phyloP scores from a whole-genome alignment of 2,888 invertebrate species.

The Hydrotaea diabolus region DNA sequence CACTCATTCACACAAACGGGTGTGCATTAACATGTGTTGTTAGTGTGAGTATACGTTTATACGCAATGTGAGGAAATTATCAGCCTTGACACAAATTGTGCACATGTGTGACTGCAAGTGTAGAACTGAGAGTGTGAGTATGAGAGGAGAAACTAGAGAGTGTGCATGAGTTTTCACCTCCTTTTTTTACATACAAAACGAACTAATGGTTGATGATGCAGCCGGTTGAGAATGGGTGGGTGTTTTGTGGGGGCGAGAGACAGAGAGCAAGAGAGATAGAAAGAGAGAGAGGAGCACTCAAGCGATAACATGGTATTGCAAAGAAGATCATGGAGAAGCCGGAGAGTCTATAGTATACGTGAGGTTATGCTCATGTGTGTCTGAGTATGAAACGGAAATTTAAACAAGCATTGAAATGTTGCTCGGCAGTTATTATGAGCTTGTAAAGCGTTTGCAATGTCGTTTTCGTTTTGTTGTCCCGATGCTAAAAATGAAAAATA shows the following conservation, averaged over 20 bases:
- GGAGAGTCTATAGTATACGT: not conserved
- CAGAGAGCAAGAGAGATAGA: no score
- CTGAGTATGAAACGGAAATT: conserved; percentile 64
- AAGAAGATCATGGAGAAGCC: no score
- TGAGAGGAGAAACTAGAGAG: not conserved
- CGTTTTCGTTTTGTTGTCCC: conserved; percentile 54
- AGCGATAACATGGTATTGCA: no score
- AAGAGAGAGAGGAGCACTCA: no score
- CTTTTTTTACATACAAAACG: not conserved
- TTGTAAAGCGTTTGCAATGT: conserved; percentile 60
- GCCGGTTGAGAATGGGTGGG: not conserved
- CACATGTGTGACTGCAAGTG: no score
- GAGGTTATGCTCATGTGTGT: not conserved
- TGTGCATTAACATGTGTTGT: not conserved
- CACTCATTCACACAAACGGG: not conserved
- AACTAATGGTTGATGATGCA: not conserved
- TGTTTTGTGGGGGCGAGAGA: not conserved
- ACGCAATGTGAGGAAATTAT: conserved; percentile 60
- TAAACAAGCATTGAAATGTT: conserved; percentile 68
- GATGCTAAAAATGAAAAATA: conserved; percentile 69
- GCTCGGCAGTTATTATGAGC: conserved; percentile 35
- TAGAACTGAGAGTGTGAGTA: conserved; percentile 22
- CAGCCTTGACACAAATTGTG: conserved; percentile 70
- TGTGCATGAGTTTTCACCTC: not conserved
- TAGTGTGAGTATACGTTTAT: conserved; percentile 16